phyloP scores from a whole-genome alignment of 2,888 invertebrate species.

The Agapetus fuscipes region DNA sequence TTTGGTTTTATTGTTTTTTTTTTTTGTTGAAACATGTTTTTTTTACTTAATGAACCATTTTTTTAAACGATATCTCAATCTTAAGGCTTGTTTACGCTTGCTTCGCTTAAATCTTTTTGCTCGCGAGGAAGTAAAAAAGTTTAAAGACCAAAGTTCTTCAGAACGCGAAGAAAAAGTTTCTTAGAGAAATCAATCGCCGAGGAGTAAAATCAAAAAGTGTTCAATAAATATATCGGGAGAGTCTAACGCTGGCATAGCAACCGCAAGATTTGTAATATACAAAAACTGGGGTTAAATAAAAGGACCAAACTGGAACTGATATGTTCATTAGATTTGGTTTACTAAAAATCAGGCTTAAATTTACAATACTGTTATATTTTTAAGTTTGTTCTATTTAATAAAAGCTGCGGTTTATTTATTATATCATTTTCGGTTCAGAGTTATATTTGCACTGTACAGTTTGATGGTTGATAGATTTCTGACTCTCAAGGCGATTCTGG shows the following conservation, averaged over 20 bases:
- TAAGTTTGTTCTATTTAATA: too few relatives aligned
- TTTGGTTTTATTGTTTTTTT: too few relatives aligned
- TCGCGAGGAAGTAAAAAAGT: neutral
- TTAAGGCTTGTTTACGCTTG: neutral
- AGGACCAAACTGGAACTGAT: too few relatives aligned
- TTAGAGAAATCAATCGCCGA: conserved; percentile 18
- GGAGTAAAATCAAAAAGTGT: conserved; percentile 18
- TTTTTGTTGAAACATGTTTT: too few relatives aligned
- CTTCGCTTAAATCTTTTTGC: neutral
- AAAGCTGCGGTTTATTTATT: too few relatives aligned
- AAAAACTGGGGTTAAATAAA: neutral
- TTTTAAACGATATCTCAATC: neutral
- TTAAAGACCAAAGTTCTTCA: neutral
- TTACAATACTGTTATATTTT: too few relatives aligned
- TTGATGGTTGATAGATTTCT: too few relatives aligned
- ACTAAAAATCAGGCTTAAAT: too few relatives aligned
- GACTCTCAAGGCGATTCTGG: too few relatives aligned
- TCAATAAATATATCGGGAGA: conserved; percentile 15
- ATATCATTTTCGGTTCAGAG: too few relatives aligned
- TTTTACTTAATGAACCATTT: neutral
- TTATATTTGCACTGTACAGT: too few relatives aligned
- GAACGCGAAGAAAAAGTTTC: neutral
- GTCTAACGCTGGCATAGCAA: conserved; percentile 1
- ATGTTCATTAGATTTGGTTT: too few relatives aligned
- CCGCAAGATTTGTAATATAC: conserved; percentile 2